phyloP scores from a whole-genome alignment of 2,888 invertebrate genomes.

The Patella caerulea region DNA sequence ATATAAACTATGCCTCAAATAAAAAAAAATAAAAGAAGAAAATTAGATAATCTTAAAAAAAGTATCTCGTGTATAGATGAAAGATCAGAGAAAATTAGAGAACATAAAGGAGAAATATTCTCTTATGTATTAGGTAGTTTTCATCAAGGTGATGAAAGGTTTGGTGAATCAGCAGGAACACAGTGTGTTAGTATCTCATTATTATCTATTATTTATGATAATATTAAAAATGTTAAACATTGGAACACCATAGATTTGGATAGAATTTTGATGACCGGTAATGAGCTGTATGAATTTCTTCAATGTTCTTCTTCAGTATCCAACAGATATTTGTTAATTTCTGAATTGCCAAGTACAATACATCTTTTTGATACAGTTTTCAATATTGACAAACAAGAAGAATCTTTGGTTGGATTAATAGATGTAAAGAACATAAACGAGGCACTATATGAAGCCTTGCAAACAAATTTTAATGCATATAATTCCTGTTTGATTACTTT shows the following conservation, averaged over 20 bases:
- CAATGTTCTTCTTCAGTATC: not conserved
- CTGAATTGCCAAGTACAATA: not conserved
- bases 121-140: not conserved
- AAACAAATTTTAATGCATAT: conserved; percentile 20
- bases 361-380: not conserved
- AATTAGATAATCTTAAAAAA: too few relatives aligned
- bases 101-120: not conserved
- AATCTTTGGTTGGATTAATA: not conserved
- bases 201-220: not conserved
- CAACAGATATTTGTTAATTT: not conserved
- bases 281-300: not conserved
- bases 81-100: not conserved
- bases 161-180: not conserved
- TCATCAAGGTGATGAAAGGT: not conserved
- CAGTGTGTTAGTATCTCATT: not conserved
- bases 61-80: too few relatives aligned
- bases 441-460: conserved; percentile 11
- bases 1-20: too few relatives aligned
- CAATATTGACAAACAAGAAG: not conserved
- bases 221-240: not conserved
- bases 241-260: not conserved
- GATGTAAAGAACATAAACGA: not conserved
- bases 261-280: not conserved
- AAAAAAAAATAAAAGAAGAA: too few relatives aligned
- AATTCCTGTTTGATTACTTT: conserved; percentile 22